Conservation (phyloP, 2,113 vertebrate species). For the Aleadryas rufinucha region DNA sequence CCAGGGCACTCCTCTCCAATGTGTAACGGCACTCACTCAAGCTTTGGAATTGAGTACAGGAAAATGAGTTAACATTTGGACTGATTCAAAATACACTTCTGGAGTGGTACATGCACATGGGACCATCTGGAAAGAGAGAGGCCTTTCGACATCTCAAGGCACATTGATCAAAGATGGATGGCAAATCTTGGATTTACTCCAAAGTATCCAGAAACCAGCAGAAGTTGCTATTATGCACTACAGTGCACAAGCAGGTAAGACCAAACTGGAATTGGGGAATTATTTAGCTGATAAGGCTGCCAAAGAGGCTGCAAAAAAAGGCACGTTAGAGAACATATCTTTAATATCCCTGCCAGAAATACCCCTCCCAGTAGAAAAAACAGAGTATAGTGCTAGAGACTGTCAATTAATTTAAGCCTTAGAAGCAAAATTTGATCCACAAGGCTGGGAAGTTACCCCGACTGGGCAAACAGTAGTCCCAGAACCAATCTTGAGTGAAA, state of each 20-base stretch:
- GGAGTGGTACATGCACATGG: not conserved
- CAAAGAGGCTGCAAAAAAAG: not conserved
- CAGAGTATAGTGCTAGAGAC: not conserved
- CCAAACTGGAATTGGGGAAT: not conserved
- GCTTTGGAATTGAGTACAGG: not conserved
- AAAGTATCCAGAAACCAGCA: not conserved
- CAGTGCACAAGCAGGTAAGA: not conserved
- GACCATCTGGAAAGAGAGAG: not conserved
- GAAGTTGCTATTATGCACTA: not conserved
- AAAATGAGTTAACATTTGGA: not conserved
- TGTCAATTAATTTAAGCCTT: not conserved
- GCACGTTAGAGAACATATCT: not conserved
- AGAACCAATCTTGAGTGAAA: fast-evolving
- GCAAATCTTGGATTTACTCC: fast-evolving
- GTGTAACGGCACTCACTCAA: not conserved
- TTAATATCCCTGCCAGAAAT: not conserved
- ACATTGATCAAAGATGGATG: fast-evolving
- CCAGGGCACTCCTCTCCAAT: not conserved
- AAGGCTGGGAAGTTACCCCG: not conserved
- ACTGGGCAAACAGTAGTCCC: not conserved
- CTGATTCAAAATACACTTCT: not conserved
- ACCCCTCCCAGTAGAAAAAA: not conserved
- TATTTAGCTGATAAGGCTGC: not conserved
- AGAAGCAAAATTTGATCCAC: not conserved
- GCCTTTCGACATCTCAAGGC: not conserved